phyloP scores from a whole-genome alignment of 2,888 invertebrate species.

The Hetaerina titia region DNA sequence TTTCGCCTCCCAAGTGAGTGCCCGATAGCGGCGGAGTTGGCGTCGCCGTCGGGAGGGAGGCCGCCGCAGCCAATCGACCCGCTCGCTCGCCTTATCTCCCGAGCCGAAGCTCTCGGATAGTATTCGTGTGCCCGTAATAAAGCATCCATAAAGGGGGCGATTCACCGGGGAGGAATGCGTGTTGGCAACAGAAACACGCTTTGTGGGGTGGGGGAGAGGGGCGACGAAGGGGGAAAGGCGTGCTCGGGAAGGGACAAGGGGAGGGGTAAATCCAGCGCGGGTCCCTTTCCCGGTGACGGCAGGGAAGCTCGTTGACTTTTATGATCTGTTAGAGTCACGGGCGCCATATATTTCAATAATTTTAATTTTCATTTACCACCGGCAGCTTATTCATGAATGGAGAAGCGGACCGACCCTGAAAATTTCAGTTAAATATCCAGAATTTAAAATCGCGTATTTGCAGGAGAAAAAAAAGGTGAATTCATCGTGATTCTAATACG shows the following conservation, averaged over 20 bases:
- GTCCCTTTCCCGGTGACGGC: background rate
- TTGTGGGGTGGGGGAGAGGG: background rate
- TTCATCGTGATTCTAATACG: no score
- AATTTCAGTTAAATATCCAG: no score
- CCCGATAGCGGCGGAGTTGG: background rate
- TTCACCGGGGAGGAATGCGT: background rate
- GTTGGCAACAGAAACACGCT: background rate
- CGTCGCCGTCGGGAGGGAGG: background rate
- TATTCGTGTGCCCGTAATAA: background rate
- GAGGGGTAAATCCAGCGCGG: background rate
- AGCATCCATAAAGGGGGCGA: background rate
- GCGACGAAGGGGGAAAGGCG: background rate
- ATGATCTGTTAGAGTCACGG: no score
- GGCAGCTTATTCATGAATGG: no score
- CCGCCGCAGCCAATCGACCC: background rate
- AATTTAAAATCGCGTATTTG: no score
- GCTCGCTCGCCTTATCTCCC: background rate
- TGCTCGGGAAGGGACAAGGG: background rate
- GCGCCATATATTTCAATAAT: no score
- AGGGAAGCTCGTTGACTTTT: no score
- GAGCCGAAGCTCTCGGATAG: background rate
- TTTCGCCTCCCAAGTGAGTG: background rate
- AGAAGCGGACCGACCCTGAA: no score
- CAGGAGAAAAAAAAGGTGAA: no score
- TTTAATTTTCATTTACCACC: no score